These are phyloP conservation scores for Poeciliopsis presidionis DNA, from an alignment of 2,797 vertebrate genomes.

Conservation along the genomic window DNA sequence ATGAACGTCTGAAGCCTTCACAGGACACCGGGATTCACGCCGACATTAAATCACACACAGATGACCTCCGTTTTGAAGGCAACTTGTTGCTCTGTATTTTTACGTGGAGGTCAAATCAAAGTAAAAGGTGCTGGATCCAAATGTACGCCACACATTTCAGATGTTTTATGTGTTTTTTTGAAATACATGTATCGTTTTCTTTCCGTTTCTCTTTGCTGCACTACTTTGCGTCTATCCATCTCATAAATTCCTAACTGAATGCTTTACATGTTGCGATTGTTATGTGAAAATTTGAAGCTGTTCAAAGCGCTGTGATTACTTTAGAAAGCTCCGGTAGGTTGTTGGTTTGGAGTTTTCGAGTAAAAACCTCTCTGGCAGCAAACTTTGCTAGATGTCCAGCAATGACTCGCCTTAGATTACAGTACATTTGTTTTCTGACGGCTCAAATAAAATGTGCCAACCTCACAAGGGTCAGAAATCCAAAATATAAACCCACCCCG, in stretches of 20 bases:
- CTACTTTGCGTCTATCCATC: background rate
- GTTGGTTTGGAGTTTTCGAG: background rate
- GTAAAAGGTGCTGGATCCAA: background rate
- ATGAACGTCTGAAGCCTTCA: background rate
- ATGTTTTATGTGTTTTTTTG: background rate
- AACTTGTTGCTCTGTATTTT: background rate
- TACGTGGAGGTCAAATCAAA: background rate
- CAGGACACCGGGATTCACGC: background rate
- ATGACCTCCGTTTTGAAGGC: background rate
- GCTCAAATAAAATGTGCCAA: background rate
- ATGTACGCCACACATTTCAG: background rate
- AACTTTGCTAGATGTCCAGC: background rate
- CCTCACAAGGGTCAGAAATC: background rate
- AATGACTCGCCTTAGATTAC: background rate
- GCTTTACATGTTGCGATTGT: background rate
- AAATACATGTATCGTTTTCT: background rate
- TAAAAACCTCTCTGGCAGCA: background rate
- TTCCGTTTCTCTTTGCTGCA: background rate
- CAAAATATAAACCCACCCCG: background rate
- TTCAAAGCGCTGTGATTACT: background rate
- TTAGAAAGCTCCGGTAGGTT: background rate
- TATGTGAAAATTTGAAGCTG: background rate
- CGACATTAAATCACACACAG: background rate
- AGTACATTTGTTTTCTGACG: background rate
- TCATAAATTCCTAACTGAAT: background rate